Evolutionary conservation across 2,888 invertebrate genomes (phyloP).

Genomic region (Opisthograptis luteolata): DNA sequence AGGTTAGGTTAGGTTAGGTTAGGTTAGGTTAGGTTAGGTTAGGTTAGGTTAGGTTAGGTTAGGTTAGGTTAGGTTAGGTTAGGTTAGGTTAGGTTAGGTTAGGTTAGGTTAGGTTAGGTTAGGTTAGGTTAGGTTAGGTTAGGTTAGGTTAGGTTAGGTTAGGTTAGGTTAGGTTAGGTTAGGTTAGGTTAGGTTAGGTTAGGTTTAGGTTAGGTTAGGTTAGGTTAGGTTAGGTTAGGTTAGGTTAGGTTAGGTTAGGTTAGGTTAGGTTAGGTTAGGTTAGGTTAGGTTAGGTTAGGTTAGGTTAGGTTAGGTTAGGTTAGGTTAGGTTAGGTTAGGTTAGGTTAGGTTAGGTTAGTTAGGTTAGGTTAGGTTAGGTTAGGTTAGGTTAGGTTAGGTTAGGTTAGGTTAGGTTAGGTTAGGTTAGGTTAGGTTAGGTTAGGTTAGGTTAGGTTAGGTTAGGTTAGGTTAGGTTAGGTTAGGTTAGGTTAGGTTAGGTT

Average conservation of each 20-base stretch:
- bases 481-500: conserved; percentile 12
- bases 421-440: conserved; percentile 21
- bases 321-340: conserved; percentile 28
- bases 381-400: conserved; percentile 20
- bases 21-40: conserved; percentile 21
- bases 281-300: conserved; percentile 29
- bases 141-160: conserved; percentile 20
- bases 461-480: too few relatives aligned
- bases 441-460: conserved; percentile 14
- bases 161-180: conserved; percentile 13
- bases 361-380: conserved; percentile 21
- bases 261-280: conserved; percentile 30
- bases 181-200: conserved; percentile 28
- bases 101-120: conserved; percentile 20
- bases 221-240: conserved; percentile 36
- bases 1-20: conserved; percentile 21
- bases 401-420: conserved; percentile 21
- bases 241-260: conserved; percentile 38
- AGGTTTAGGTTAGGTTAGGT: too few relatives aligned
- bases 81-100: conserved; percentile 21
- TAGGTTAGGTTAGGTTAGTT: conserved; percentile 21
- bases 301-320: conserved; percentile 31
- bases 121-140: conserved; percentile 21
- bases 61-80: conserved; percentile 21
- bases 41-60: conserved; percentile 21